phyloP scores from a whole-genome alignment of 2,888 invertebrate species.

The Leucophenga maculata region DNA sequence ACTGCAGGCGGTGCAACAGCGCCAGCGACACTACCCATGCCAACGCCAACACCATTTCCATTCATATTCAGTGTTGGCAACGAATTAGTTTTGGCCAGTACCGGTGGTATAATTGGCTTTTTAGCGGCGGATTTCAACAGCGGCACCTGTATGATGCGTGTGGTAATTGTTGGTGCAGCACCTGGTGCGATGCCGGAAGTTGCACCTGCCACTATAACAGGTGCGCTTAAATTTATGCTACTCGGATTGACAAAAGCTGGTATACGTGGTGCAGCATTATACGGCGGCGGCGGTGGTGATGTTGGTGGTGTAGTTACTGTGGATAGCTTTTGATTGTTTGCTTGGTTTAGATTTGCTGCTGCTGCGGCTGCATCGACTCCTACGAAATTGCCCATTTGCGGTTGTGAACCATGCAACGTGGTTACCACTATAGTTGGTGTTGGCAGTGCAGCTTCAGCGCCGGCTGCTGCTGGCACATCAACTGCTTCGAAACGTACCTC shows the following conservation, averaged over 20 bases:
- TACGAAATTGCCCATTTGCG: no score
- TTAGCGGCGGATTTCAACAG: conserved; percentile 73
- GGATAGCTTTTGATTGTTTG: not conserved
- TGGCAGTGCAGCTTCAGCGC: not conserved
- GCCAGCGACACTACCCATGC: not conserved
- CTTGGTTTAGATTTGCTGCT: no score
- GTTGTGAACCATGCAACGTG: conserved; percentile 22
- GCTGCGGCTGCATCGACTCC: no score
- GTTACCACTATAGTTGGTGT: conserved; percentile 29
- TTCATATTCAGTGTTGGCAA: not conserved
- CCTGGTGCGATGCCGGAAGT: conserved; percentile 15
- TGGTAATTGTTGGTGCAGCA: conserved; percentile 54
- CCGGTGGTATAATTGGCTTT: conserved; percentile 74
- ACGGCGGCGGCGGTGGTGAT: conserved; percentile 31
- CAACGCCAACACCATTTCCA: conserved; percentile 7
- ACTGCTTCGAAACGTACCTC: conserved; percentile 43
- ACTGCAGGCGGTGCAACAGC: conserved; percentile 12
- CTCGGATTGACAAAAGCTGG: conserved; percentile 27
- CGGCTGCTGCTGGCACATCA: not conserved
- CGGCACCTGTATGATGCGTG: conserved; percentile 69
- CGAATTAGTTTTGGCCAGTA: conserved; percentile 61
- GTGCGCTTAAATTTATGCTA: conserved; percentile 29
- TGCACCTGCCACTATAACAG: not conserved
- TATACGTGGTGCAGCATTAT: conserved; percentile 37
- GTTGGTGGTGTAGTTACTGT: conserved; percentile 27